Evolutionary conservation across 1,140 invertebrate species (phyloP), one percentile per base, ranked within the genome.

Genomic region (Galleria mellonella): DNA sequence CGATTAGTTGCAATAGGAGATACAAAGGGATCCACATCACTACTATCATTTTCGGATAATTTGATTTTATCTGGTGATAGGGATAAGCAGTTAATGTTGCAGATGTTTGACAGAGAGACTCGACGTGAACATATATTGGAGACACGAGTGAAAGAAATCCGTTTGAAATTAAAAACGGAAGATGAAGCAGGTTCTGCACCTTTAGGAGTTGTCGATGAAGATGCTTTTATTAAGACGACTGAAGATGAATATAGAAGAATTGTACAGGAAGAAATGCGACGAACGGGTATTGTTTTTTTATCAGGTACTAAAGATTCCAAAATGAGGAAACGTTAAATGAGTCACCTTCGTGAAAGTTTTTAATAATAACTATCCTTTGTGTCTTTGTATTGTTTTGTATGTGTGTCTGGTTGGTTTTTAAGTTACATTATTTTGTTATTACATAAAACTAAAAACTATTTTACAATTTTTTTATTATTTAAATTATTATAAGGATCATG

Each of bases 41-140:
- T 97, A 4, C 73, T 96, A 3, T 90, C 94, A 71, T 88, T 97
- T 47, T 95, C 94, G 9, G 92, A 96, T 43, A 90, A 90, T 56
- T 87, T 97, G 35, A 89, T 90, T 11, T 70, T 83, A 23, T 89
- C 92, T 55, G 90, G 90, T 23, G 91, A 91, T 55, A 94, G 93
- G 66, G 96, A 97, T 73, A 79, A 75, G 30, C 53, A 47, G 23
- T 31, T 60, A n/a, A 68, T 72, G 54, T 44, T 50, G 2, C 69
- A 92, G 89, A 90, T 94, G 86, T 91, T 97, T 70, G 96, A 97
- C 54, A 86, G 96, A 36, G 96, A 98, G 87, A 92, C 91, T 29
- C 88, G 91, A 29, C 87, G 95, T 43, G 95, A 96, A 77, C 96
- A 94, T 78, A 93, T 97, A 35, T 88, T 97, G 33, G 96, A 97